Base-by-base conservation (phyloP, 2,113 vertebrate species). In the Acrocephalus kingi region DNA sequence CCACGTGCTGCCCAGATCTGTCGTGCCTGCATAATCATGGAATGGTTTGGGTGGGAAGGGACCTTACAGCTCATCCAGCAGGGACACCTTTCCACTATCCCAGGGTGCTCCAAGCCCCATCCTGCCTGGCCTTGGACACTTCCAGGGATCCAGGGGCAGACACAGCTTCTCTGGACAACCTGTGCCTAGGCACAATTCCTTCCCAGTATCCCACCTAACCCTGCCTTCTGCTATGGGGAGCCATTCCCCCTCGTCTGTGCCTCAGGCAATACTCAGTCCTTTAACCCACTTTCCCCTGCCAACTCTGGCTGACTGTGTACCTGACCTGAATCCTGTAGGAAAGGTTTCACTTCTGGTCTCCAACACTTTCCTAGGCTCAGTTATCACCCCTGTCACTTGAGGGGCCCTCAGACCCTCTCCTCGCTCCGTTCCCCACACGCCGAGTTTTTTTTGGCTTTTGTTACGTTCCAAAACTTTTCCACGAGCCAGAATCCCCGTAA, bases 1-100 rank as follows among this genome's bases (percentile, higher is more conserved):
- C 13, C 22, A 10, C 0, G 0, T 1, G 17, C 45, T 63, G 41
- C 41, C 39, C 33, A 16, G 6, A 20, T 25, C 37, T n/a, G n/a
- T 15, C 0, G 0, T 6, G 33, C 45, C 25, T 0, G 0, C 2
- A 6, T n/a, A 4, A 12, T 21, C 15, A 9, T 8, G 20, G 69
- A 30, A 10, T 18, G n/a, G 13, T 45, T 75, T n/a, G 46, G 33
- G 15, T 24, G 43, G 54, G 77, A 61, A 61, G 28, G 39, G 28
- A n/a, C 28, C 21, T 31, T 6, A 28, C 15, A 25, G 56, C 35
- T 63, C 27, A 23, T 48, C 74, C 41, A 56, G 41, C 41, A 41
- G 15, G 13, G 30, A 64, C n/a, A 71, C 16, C 13, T 74, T 74
- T 10, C 33, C 46, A 24, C 33, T 10, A 0, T 1, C 10, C 27